These are phyloP conservation scores for Burhinus bistriatus DNA, from an alignment of 2,113 vertebrate species.

Conservation along the genomic window DNA sequence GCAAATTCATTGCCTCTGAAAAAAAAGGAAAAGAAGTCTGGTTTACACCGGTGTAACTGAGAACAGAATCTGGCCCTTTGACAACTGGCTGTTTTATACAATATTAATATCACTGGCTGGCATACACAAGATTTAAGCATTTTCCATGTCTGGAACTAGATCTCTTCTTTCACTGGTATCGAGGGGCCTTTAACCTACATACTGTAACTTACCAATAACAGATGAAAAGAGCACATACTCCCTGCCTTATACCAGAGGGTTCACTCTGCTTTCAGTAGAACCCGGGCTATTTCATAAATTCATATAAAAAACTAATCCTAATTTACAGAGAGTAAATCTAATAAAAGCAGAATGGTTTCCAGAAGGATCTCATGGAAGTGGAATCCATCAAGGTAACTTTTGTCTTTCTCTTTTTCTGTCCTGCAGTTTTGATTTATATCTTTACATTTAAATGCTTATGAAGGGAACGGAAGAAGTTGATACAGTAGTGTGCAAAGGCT, in stretches of 20 bases:
- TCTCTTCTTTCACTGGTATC: conserved; percentile 23
- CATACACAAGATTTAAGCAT: conserved; percentile 30
- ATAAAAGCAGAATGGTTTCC: conserved; percentile 59
- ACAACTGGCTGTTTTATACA: conserved; percentile 23
- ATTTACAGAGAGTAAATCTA: conserved; percentile 56
- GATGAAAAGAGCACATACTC: conserved; percentile 36
- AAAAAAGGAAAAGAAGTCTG: background rate
- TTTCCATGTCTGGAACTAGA: conserved; percentile 44
- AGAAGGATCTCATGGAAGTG: conserved; percentile 35
- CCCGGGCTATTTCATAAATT: conserved; percentile 57
- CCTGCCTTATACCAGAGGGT: background rate
- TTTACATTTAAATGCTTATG: background rate
- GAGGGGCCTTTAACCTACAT: conserved; percentile 19
- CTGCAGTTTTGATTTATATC: conserved; percentile 36
- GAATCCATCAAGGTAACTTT: conserved; percentile 43
- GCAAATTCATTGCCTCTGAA: background rate
- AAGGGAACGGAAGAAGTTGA: background rate
- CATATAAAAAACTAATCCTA: conserved; percentile 63
- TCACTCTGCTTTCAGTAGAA: conserved; percentile 36
- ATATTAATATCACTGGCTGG: conserved; percentile 48
- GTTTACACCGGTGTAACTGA: conserved; percentile 28
- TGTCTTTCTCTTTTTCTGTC: background rate
- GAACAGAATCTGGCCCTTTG: conserved; percentile 45
- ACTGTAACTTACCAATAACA: conserved; percentile 36
- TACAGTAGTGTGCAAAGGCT: conserved; percentile 20